Conservation (phyloP, 2,888 invertebrate genomes). For the Lasioglossum vierecki region DNA sequence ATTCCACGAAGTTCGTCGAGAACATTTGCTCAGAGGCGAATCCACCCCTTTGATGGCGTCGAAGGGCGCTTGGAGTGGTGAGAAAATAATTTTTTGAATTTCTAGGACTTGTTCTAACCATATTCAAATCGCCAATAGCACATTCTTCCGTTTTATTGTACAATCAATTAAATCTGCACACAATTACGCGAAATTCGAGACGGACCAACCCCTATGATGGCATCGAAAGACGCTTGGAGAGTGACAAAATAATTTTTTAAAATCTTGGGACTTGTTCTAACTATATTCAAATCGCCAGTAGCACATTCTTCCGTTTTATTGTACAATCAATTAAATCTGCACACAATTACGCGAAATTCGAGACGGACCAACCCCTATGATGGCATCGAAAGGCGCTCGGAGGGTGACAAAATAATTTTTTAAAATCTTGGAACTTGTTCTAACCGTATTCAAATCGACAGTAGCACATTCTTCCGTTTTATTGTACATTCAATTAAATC, state of each 20-base stretch:
- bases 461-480: too few species aligned
- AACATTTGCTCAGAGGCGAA: constrained; percentile 56
- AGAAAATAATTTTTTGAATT: neutral
- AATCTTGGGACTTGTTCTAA: neutral
- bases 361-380: neutral
- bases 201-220: neutral
- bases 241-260: neutral
- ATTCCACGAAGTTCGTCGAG: constrained; percentile 66
- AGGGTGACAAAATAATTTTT: neutral
- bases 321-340: neutral
- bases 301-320: too few species aligned
- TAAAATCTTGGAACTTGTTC: neutral
- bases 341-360: neutral
- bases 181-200: neutral
- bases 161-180: neutral
- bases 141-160: too few species aligned
- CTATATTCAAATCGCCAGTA: rapidly evolving
- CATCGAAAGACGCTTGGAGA: neutral
- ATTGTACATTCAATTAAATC: neutral
- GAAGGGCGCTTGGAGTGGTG: neutral
- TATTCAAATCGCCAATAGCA: rapidly evolving
- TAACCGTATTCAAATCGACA: rapidly evolving
- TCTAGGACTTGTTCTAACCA: neutral
- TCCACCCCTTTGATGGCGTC: neutral
- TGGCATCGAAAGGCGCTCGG: neutral